phyloP scores from a whole-genome alignment of 1,140 invertebrate genomes.

The Heliconius himera region DNA sequence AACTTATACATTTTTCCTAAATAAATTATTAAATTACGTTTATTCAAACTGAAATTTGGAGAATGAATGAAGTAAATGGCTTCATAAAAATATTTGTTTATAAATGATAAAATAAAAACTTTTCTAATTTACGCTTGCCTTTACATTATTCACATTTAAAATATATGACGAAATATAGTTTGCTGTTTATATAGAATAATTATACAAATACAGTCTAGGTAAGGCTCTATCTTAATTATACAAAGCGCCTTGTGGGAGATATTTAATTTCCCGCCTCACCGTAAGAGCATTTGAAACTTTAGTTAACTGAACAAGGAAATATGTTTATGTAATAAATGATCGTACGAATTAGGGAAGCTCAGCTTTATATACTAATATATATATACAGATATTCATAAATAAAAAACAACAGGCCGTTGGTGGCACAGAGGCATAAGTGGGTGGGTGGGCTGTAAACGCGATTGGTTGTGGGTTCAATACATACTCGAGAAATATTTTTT shows the following conservation, averaged over 20 bases:
- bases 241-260: constrained; percentile 20
- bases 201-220: constrained; percentile 14
- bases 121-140: no score
- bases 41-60: neutral
- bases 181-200: constrained; percentile 2
- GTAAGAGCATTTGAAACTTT: constrained; percentile 21
- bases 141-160: neutral
- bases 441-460: no score
- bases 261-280: constrained; percentile 21
- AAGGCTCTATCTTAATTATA: constrained; percentile 19
- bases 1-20: neutral
- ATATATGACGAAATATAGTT: neutral
- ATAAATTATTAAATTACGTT: neutral
- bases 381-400: neutral
- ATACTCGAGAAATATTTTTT: no score
- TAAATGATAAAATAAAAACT: no score
- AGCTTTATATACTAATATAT: neutral
- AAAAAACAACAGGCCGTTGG: no score
- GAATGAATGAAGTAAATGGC: no score
- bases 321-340: constrained; percentile 12
- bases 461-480: no score
- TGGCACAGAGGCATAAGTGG: no score
- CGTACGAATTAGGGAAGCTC: neutral
- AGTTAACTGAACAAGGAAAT: constrained; percentile 17
- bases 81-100: no score